A percentile compares a stretch with the other conserved stretches of the same genome.
Conservation (phyloP, 2,113 vertebrate genomes). For the Crotalus horridus region DNA sequence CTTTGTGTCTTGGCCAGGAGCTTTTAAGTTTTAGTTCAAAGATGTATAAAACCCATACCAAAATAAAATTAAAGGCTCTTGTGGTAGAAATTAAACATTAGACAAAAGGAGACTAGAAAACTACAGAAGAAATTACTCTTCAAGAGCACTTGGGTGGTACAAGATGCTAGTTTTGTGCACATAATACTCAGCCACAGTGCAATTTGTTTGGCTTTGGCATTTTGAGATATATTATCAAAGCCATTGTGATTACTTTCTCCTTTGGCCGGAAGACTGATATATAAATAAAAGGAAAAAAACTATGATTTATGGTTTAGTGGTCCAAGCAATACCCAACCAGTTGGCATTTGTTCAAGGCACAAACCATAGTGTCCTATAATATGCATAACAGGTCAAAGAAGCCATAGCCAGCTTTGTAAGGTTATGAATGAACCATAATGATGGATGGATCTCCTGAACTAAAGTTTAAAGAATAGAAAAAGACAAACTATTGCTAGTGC, state of each 20-base stretch:
- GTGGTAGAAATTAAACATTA: not conserved
- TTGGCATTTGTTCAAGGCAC: not conserved
- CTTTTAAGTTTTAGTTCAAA: not conserved
- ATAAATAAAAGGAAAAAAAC: not conserved
- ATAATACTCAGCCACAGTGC: not conserved
- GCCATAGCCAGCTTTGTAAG: not conserved
- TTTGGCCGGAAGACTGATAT: not conserved
- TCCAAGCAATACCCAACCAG: not conserved
- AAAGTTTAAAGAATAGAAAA: not conserved
- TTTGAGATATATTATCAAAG: not conserved
- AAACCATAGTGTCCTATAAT: not conserved
- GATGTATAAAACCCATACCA: not conserved
- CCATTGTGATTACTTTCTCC: not conserved
- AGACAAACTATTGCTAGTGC: not conserved
- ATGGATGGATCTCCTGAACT: not conserved
- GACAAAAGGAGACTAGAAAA: not conserved
- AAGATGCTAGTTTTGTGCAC: not conserved
- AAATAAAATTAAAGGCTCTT: not conserved
- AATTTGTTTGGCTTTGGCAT: not conserved
- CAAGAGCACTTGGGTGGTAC: not conserved
- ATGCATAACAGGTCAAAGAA: not conserved
- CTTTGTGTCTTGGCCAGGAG: not conserved
- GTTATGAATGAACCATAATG: not conserved
- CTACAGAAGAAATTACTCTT: not conserved
- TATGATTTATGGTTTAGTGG: not conserved